These are phyloP conservation scores for Formica aserva DNA, from an alignment of 2,888 invertebrate species.

Conservation along the genomic window DNA sequence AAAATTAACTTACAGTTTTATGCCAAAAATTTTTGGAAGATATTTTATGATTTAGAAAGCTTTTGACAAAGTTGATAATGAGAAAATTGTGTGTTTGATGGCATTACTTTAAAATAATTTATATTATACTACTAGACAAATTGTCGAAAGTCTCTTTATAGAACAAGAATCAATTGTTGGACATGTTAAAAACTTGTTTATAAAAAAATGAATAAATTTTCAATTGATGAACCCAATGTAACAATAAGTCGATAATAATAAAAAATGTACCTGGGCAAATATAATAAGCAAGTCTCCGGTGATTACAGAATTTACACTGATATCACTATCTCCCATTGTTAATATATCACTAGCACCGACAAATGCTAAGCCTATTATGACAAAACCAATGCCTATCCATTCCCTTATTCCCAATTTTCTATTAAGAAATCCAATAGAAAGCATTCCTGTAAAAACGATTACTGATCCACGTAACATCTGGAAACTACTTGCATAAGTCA, in stretches of 20 bases:
- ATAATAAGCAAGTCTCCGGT: constrained; percentile 93
- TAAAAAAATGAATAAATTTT: background rate
- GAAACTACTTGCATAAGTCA: constrained; percentile 97
- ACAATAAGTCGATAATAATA: background rate
- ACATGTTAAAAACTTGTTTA: background rate
- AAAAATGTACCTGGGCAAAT: constrained; percentile 87
- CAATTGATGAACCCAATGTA: background rate
- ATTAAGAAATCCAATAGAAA: constrained; percentile 93
- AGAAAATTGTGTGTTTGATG: background rate
- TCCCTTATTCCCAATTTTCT: constrained; percentile 89
- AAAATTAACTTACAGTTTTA: too few relatives aligned
- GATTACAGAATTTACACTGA: constrained; percentile 90
- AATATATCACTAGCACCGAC: constrained; percentile 92
- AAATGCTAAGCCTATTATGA: constrained; percentile 90
- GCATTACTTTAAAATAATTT: too few relatives aligned
- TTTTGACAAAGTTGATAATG: background rate
- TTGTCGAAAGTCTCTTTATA: too few relatives aligned
- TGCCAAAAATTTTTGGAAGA: too few relatives aligned
- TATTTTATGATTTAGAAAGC: too few relatives aligned
- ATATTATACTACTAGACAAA: too few relatives aligned
- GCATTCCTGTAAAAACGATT: constrained; percentile 95
- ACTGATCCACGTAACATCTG: constrained; percentile 98
- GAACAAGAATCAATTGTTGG: background rate
- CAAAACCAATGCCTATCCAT: constrained; percentile 92
- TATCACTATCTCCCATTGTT: constrained; percentile 82